These are phyloP conservation scores for Pilophorus perplexus DNA, from an alignment of 2,888 invertebrate species.

Conservation along the genomic window DNA sequence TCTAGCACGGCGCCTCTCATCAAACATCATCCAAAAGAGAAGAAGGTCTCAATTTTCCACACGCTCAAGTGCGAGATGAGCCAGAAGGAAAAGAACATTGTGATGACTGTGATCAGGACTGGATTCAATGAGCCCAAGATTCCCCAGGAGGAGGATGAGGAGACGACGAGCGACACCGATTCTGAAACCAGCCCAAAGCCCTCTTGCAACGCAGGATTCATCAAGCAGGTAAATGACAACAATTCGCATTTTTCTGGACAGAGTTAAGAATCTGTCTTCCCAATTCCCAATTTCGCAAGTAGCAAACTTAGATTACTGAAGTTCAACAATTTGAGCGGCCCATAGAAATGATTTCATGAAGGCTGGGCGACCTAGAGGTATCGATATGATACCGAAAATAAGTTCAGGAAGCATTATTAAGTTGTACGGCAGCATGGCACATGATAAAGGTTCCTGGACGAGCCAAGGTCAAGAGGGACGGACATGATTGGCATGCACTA, in stretches of 20 bases:
- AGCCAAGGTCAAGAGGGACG: conserved; percentile 22
- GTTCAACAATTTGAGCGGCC: no score
- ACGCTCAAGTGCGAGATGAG: conserved; percentile 40
- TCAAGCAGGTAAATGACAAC: conserved; percentile 17
- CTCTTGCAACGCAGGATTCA: conserved; percentile 1
- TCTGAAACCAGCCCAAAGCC: neutral
- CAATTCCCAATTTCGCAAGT: no score
- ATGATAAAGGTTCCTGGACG: conserved; percentile 29
- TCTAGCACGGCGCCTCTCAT: conserved; percentile 47
- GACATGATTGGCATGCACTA: conserved; percentile 28
- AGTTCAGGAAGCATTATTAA: conserved; percentile 13
- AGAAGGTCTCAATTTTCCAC: conserved; percentile 45
- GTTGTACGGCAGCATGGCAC: conserved; percentile 16
- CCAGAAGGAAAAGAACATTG: conserved; percentile 49
- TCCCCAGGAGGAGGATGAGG: conserved; percentile 18
- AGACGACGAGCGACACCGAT: neutral
- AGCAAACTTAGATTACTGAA: no score
- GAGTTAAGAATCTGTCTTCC: no score
- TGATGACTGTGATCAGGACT: conserved; percentile 45
- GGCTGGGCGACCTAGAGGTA: conserved; percentile 8
- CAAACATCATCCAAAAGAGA: conserved; percentile 25
- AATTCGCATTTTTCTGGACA: neutral
- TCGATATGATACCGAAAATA: neutral
- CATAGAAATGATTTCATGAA: no score
- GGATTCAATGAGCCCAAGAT: conserved; percentile 20